A percentile compares a stretch with the other conserved stretches of the same genome.
phyloP scores from a whole-genome alignment of 1,140 invertebrate genomes.

The Whitmania pigra region DNA sequence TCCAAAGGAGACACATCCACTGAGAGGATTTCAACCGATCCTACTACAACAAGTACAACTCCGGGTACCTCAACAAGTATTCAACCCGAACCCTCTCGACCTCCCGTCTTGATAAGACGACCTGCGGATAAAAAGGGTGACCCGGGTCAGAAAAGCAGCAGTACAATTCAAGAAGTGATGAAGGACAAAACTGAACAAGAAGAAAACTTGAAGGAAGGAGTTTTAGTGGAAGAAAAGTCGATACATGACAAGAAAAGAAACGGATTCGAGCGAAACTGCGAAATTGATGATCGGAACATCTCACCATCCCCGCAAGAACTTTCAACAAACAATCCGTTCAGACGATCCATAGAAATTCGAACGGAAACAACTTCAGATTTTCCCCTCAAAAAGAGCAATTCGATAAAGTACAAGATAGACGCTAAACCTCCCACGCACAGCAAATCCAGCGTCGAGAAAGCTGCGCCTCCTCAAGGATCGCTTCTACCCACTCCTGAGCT shows the following conservation, averaged over 20 bases:
- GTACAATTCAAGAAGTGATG: too few relatives aligned
- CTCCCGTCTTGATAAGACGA: too few relatives aligned
- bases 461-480: neutral
- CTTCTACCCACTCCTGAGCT: neutral
- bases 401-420: neutral
- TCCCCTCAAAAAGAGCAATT: neutral
- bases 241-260: neutral
- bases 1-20: too few relatives aligned
- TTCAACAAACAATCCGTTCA: neutral
- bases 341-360: neutral
- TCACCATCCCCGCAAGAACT: neutral
- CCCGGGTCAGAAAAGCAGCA: too few relatives aligned
- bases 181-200: too few relatives aligned
- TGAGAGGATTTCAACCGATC: too few relatives aligned
- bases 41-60: too few relatives aligned
- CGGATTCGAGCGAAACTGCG: neutral
- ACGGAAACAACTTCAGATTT: slow-evolving; percentile 2
- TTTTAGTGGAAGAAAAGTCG: neutral
- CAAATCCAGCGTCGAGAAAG: neutral
- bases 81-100: too few relatives aligned
- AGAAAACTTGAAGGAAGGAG: neutral
- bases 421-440: neutral
- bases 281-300: neutral
- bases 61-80: too few relatives aligned
- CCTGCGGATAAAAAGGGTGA: too few relatives aligned